phyloP scores from a whole-genome alignment of 2,113 vertebrate genomes.

The Chloroceryle aenea region DNA sequence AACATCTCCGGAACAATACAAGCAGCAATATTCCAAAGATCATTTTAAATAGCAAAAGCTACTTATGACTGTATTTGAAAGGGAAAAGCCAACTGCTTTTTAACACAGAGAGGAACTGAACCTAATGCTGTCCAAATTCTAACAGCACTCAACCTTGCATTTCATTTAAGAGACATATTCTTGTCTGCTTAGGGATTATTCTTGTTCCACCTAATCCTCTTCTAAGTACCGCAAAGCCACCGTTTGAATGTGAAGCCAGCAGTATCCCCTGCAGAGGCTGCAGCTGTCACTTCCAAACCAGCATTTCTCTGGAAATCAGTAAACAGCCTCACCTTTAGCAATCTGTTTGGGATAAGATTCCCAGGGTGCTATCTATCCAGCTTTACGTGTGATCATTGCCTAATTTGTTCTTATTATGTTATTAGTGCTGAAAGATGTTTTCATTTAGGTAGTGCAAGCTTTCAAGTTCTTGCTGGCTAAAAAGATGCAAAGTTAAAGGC shows the following conservation, averaged over 20 bases:
- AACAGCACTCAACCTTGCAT: not conserved
- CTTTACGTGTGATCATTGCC: conserved; percentile 17
- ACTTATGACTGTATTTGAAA: conserved; percentile 18
- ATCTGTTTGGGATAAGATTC: not conserved
- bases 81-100: not conserved
- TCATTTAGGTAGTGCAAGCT: conserved; percentile 32
- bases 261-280: conserved; percentile 44
- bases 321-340: conserved; percentile 48
- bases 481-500: conserved; percentile 19
- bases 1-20: not conserved
- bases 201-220: not conserved
- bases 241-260: not conserved
- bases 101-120: not conserved
- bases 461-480: not conserved
- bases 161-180: not conserved
- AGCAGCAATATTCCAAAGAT: conserved; percentile 8
- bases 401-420: conserved; percentile 59
- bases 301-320: not conserved
- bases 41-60: conserved; percentile 44
- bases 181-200: conserved; percentile 4
- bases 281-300: conserved; percentile 42
- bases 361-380: not conserved
- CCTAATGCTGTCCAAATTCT: not conserved
- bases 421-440: conserved; percentile 58
- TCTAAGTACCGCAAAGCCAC: not conserved